Evolutionary conservation across 2,797 vertebrate genomes (phyloP).

Genomic region (Gymnothorax javanicus): DNA sequence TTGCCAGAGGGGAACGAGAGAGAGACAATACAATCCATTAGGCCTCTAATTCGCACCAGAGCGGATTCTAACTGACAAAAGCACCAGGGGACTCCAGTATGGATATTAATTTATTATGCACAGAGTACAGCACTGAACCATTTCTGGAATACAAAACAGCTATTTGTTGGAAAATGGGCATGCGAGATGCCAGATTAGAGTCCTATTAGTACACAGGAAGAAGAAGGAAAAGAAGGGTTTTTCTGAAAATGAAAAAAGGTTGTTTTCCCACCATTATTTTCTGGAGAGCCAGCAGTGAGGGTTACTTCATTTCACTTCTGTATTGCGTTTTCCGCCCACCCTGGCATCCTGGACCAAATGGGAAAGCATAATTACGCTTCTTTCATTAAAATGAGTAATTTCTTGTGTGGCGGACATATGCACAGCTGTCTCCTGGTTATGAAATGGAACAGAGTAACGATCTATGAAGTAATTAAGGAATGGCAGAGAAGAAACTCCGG

Average conservation of each 20-base stretch:
- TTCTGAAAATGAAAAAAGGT: constrained; percentile 18
- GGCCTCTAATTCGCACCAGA: constrained; percentile 1
- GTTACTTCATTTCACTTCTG: constrained; percentile 32
- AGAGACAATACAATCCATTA: not conserved
- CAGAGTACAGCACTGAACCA: not conserved
- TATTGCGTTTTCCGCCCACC: constrained; percentile 38
- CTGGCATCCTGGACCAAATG: constrained; percentile 39
- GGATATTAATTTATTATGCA: not conserved
- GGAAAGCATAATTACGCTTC: constrained; percentile 70
- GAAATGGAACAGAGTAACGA: constrained; percentile 75
- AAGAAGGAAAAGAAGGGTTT: not conserved
- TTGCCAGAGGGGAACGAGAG: not conserved
- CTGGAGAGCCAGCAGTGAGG: constrained; percentile 19
- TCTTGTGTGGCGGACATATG: constrained; percentile 60
- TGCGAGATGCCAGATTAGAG: constrained; percentile 6
- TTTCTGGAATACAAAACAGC: constrained; percentile 20
- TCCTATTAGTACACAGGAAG: not conserved
- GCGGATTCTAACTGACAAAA: constrained; percentile 15
- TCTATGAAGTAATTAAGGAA: constrained; percentile 77
- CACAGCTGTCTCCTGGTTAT: constrained; percentile 75
- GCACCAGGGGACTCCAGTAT: not conserved
- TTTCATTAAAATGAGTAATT: constrained; percentile 74
- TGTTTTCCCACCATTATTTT: constrained; percentile 15
- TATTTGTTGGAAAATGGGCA: not conserved
- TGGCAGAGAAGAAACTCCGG: constrained; percentile 72